phyloP scores from a whole-genome alignment of 1,140 invertebrate genomes.

The Eulimnadia texana region DNA sequence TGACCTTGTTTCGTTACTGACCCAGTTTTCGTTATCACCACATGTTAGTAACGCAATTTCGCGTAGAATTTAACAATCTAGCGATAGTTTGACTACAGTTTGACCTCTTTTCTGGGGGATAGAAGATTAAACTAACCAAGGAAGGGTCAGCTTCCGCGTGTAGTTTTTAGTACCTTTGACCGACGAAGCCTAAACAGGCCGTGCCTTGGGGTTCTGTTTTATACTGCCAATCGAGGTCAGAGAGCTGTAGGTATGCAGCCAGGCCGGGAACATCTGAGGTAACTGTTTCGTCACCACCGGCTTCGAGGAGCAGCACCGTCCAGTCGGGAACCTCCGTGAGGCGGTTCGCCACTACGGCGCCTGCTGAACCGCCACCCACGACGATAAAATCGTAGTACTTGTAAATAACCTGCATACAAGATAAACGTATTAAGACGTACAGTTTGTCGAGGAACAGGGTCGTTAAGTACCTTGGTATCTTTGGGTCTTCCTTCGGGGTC shows the following conservation, averaged over 20 bases:
- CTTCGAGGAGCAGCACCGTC: slow-evolving; percentile 74
- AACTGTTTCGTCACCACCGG: slow-evolving; percentile 78
- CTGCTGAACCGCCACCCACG: slow-evolving; percentile 88
- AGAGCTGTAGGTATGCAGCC: slow-evolving; percentile 71
- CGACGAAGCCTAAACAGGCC: slow-evolving; percentile 52
- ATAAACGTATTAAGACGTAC: neutral
- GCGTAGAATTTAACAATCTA: too few relatives aligned
- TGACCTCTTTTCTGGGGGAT: too few relatives aligned
- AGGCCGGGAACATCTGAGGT: slow-evolving; percentile 74
- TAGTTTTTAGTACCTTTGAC: slow-evolving; percentile 19
- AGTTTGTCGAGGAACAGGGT: neutral
- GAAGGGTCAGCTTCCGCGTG: too few relatives aligned
- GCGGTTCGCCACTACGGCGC: slow-evolving; percentile 86
- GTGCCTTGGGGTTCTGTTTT: slow-evolving; percentile 74
- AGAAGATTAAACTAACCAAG: too few relatives aligned
- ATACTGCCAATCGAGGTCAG: slow-evolving; percentile 81
- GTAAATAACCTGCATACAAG: neutral
- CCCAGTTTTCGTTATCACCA: too few relatives aligned
- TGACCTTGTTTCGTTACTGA: too few relatives aligned
- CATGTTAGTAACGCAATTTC: too few relatives aligned
- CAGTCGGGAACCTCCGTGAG: slow-evolving; percentile 61
- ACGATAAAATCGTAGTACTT: slow-evolving; percentile 66
- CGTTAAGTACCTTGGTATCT: slow-evolving; percentile 37
- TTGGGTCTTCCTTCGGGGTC: slow-evolving; percentile 56
- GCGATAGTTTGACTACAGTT: too few relatives aligned